Conservation (phyloP, 2,888 invertebrate species). For the Entomobrya multifasciata region DNA sequence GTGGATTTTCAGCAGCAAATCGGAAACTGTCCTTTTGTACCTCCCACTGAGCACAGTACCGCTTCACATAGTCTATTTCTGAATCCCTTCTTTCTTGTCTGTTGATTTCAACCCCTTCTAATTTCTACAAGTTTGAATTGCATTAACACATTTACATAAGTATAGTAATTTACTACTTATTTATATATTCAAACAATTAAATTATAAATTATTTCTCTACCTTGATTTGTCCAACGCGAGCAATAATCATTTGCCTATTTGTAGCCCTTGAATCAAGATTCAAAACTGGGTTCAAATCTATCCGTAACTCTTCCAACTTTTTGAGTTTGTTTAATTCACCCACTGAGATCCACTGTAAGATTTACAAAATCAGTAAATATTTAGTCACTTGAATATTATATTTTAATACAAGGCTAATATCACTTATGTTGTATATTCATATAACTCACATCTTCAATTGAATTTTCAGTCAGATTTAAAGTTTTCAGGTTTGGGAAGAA, state of each 20-base stretch:
- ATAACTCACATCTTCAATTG: constrained; percentile 88
- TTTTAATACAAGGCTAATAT: too few species aligned
- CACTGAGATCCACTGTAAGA: constrained; percentile 91
- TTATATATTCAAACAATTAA: too few species aligned
- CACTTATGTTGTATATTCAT: too few species aligned
- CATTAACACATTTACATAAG: too few species aligned
- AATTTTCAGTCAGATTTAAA: constrained; percentile 89
- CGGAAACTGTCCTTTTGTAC: constrained; percentile 83
- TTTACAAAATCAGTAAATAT: too few species aligned
- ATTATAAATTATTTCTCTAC: too few species aligned
- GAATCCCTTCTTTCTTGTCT: constrained; percentile 90
- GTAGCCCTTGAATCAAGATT: constrained; percentile 86
- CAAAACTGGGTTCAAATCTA: constrained; percentile 87
- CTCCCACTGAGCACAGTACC: constrained; percentile 89
- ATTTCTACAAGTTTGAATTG: too few species aligned
- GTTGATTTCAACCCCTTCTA: constrained; percentile 88
- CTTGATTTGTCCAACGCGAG: constrained; percentile 89
- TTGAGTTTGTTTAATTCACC: constrained; percentile 91
- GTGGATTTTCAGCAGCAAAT: constrained; percentile 88
- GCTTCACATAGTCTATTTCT: constrained; percentile 94
- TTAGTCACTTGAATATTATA: too few species aligned
- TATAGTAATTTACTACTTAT: too few species aligned
- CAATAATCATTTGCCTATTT: constrained; percentile 90
- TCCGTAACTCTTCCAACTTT: constrained; percentile 86
- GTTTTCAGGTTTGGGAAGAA: constrained; percentile 87